Percentiles rank a stretch among this genome's conserved stretches.
Conservation (phyloP, 2,113 vertebrate genomes). For the Prunella himalayana region DNA sequence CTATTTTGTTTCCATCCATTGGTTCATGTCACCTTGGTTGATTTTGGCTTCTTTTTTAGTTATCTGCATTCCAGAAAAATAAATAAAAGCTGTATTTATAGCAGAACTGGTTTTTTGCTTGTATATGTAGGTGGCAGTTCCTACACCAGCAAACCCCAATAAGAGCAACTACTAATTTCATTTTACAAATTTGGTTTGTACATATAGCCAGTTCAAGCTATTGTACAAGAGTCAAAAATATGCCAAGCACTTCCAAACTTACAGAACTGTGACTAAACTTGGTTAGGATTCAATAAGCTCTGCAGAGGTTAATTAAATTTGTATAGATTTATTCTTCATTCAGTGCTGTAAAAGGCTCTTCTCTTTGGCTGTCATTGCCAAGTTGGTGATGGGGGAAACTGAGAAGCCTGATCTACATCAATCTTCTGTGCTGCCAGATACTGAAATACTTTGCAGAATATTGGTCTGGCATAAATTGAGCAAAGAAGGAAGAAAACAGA, state of each 20-base stretch:
- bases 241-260: constrained; percentile 47
- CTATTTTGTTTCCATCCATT: background rate
- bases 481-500: background rate
- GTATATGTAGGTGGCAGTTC: background rate
- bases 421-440: constrained; percentile 7
- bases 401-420: constrained; percentile 45
- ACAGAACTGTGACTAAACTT: constrained; percentile 58
- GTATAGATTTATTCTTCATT: constrained; percentile 69
- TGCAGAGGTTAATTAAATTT: constrained; percentile 73
- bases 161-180: background rate
- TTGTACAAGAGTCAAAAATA: constrained; percentile 21
- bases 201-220: background rate
- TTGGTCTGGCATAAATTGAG: background rate
- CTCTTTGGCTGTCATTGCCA: constrained; percentile 38
- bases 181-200: background rate
- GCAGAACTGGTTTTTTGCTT: background rate
- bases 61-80: background rate
- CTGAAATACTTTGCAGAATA: background rate
- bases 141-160: background rate
- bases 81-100: background rate
- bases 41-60: background rate
- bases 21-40: background rate
- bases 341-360: constrained; percentile 43
- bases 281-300: constrained; percentile 45
- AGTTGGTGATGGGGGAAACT: constrained; percentile 51